Percentiles rank a stretch among this genome's conserved stretches.
Conservation (phyloP, 2,797 vertebrate genomes). For the Hirundo rustica region DNA sequence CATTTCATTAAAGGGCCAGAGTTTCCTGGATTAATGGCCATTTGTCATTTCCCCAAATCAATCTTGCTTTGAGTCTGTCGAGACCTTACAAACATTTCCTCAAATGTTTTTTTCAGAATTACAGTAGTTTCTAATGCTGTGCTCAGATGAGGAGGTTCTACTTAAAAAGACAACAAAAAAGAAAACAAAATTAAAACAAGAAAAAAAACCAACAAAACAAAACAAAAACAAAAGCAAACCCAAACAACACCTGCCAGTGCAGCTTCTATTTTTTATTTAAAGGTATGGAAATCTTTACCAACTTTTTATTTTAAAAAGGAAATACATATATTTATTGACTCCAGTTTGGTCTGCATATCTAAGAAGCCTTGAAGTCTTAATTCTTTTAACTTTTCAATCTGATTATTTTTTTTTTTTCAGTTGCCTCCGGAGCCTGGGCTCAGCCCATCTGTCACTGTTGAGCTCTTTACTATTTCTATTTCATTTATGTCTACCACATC, state of each 20-base stretch:
- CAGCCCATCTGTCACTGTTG: background rate
- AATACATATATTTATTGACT: background rate
- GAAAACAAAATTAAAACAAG: background rate
- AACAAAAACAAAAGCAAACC: background rate
- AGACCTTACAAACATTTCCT: background rate
- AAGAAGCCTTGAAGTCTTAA: background rate
- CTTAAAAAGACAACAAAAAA: background rate
- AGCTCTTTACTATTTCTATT: background rate
- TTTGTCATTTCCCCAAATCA: constrained; percentile 36
- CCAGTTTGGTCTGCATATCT: background rate
- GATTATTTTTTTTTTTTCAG: background rate
- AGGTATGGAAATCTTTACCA: background rate
- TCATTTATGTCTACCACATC: background rate
- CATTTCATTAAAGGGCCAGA: constrained; percentile 35
- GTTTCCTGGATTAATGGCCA: constrained; percentile 17
- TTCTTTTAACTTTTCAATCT: background rate
- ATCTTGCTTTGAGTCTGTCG: background rate
- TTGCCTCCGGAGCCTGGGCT: background rate
- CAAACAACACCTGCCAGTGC: background rate
- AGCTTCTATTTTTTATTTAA: background rate
- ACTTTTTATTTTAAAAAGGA: background rate
- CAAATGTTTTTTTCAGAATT: background rate
- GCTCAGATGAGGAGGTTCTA: background rate
- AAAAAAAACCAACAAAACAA: background rate
- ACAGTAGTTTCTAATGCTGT: background rate